Percentiles rank a stretch among this genome's conserved stretches.
Evolutionary conservation across 2,113 vertebrate genomes (phyloP).

Genomic region (Ictalurus punctatus): DNA sequence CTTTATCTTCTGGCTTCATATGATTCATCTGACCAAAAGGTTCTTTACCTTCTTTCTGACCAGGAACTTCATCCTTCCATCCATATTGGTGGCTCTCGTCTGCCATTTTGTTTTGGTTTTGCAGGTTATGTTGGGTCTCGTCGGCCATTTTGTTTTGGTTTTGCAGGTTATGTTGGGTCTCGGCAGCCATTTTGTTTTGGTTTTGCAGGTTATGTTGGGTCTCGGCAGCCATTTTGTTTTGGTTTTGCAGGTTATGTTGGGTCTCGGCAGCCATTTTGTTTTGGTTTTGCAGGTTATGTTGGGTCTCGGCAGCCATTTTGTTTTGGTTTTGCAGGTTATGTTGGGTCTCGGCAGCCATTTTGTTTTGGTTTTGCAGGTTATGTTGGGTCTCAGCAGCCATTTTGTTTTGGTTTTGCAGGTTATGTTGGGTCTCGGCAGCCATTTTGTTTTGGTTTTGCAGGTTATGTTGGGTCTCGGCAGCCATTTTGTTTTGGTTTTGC

Average conservation of each 20-base stretch:
- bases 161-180: background rate
- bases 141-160: background rate
- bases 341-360: background rate
- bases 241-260: too few relatives aligned
- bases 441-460: background rate
- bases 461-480: background rate
- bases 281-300: background rate
- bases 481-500: background rate
- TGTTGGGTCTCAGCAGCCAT: background rate
- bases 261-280: background rate
- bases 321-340: too few relatives aligned
- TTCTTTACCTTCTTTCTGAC: background rate
- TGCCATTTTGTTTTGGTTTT: background rate
- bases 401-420: background rate
- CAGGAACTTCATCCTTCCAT: background rate
- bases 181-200: background rate
- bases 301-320: background rate
- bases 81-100: background rate
- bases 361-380: background rate
- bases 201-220: background rate
- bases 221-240: background rate
- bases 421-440: background rate
- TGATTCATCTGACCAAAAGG: background rate
- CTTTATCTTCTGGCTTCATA: background rate
- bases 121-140: background rate